phyloP scores from a whole-genome alignment of 2,888 invertebrate genomes.

The Hermaeophaga mercurialis region DNA sequence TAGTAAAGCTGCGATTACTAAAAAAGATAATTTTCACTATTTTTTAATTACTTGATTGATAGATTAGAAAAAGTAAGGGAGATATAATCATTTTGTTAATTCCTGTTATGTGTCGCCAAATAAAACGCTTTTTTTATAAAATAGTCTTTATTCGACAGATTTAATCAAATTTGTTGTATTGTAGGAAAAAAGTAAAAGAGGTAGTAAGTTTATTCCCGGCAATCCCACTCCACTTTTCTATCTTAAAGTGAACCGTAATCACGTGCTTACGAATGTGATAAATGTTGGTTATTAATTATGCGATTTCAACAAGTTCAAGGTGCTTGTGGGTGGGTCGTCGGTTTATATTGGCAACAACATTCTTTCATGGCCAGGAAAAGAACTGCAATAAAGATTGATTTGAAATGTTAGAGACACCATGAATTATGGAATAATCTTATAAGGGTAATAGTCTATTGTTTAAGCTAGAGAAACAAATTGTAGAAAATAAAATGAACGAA shows the following conservation, averaged over 20 bases:
- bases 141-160: too few species aligned
- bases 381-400: constrained; percentile 16
- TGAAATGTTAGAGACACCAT: neutral
- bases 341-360: constrained; percentile 14
- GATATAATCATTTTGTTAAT: too few species aligned
- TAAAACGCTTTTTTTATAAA: too few species aligned
- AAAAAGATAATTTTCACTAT: too few species aligned
- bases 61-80: too few species aligned
- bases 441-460: constrained; percentile 1
- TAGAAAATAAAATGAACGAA: too few species aligned
- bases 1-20: too few species aligned
- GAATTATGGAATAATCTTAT: constrained; percentile 7
- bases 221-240: constrained; percentile 15
- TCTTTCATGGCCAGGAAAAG: constrained; percentile 21
- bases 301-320: constrained; percentile 36
- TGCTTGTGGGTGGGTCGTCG: constrained; percentile 32
- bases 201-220: too few species aligned
- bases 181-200: too few species aligned
- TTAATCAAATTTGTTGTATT: too few species aligned
- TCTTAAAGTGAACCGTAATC: constrained; percentile 23
- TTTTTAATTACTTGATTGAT: too few species aligned
- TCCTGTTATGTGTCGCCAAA: too few species aligned
- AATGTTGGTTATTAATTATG: constrained; percentile 29
- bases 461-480: neutral
- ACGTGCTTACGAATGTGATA: constrained; percentile 36